These are phyloP conservation scores for Galendromus occidentalis DNA, from an alignment of 1,140 invertebrate species.

Conservation along the genomic window DNA sequence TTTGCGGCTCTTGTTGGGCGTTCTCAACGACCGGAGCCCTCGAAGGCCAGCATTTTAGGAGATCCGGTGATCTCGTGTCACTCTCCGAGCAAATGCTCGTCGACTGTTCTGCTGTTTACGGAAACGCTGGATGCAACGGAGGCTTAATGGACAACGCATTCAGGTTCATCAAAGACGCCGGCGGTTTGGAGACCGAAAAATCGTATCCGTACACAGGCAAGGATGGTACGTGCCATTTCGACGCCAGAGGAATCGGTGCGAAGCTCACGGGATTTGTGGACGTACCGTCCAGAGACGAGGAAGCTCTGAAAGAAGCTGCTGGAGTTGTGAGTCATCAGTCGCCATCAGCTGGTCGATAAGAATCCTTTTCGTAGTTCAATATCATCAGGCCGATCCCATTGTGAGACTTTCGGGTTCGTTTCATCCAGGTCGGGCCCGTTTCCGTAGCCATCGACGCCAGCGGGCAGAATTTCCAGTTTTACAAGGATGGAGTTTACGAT, in stretches of 20 bases:
- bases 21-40: no score
- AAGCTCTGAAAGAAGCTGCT: constrained; percentile 43
- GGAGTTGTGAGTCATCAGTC: background rate
- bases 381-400: no score
- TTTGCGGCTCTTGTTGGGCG: no score
- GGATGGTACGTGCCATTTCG: constrained; percentile 43
- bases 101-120: constrained; percentile 54
- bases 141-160: constrained; percentile 74
- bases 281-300: constrained; percentile 41
- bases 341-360: no score
- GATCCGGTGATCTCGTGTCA: no score
- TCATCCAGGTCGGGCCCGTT: constrained; percentile 23
- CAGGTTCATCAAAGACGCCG: constrained; percentile 71
- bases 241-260: constrained; percentile 47
- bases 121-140: constrained; percentile 82
- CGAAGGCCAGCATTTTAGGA: no score
- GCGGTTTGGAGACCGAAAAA: constrained; percentile 71
- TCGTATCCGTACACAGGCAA: constrained; percentile 66
- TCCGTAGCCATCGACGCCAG: constrained; percentile 31
- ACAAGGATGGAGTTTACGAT: constrained; percentile 28
- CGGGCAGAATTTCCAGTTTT: constrained; percentile 27
- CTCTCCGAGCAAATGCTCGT: constrained; percentile 57
- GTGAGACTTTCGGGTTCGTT: constrained; percentile 18
- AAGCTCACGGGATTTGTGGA: constrained; percentile 64
- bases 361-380: no score